These are phyloP conservation scores for Passer domesticus DNA, from an alignment of 2,113 vertebrate species.

Conservation along the genomic window DNA sequence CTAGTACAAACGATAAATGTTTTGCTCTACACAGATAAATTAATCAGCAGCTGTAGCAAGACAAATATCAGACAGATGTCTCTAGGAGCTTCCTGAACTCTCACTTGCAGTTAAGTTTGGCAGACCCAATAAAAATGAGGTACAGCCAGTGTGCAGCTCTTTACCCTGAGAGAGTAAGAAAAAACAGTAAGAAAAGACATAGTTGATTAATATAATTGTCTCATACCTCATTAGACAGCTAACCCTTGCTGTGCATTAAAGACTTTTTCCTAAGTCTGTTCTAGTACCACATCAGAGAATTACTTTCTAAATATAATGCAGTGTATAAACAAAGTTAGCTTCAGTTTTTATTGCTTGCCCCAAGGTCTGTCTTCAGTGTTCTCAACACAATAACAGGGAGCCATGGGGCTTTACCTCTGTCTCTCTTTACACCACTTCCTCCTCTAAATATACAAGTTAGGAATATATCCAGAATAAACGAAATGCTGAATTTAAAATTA, in stretches of 20 bases:
- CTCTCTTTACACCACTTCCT: neutral
- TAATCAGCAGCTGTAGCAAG: neutral
- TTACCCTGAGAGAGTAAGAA: neutral
- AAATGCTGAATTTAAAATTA: neutral
- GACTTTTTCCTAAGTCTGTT: neutral
- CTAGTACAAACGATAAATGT: neutral
- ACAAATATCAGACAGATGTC: neutral
- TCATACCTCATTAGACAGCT: constrained; percentile 36
- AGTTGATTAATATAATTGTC: constrained; percentile 40
- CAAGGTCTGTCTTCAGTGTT: neutral
- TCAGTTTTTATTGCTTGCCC: neutral
- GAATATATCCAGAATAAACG: neutral
- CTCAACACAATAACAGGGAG: neutral
- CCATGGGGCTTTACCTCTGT: neutral
- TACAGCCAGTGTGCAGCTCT: neutral
- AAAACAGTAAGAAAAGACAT: neutral
- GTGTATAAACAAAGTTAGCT: neutral
- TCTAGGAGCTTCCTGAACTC: neutral
- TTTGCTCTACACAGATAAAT: neutral
- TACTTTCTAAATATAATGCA: constrained; percentile 16
- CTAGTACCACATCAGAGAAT: neutral
- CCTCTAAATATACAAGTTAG: neutral
- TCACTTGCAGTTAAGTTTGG: neutral
- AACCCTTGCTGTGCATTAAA: constrained; percentile 36
- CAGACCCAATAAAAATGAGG: neutral